These are phyloP conservation scores for Drosophila tristis DNA, from an alignment of 1,140 invertebrate species.

Conservation along the genomic window DNA sequence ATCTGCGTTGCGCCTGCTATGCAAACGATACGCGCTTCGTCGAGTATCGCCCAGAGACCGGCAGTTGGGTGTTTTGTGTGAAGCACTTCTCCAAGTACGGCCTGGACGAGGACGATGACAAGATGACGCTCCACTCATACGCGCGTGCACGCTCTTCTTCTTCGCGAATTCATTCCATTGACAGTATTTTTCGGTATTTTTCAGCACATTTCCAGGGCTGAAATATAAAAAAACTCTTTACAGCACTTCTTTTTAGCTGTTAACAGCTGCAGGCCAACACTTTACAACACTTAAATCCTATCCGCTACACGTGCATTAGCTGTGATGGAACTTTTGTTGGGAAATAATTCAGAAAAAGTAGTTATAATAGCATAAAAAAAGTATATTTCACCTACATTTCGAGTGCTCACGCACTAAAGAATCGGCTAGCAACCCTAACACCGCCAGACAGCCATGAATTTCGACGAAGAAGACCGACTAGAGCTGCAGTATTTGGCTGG, in stretches of 20 bases:
- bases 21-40: no score
- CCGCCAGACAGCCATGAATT: constrained; percentile 56
- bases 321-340: constrained; percentile 25
- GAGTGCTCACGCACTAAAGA: constrained; percentile 30
- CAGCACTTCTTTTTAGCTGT: not conserved
- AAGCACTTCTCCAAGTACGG: no score
- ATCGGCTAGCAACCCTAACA: not conserved
- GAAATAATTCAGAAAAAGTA: constrained; percentile 12
- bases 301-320: constrained; percentile 39
- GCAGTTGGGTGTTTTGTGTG: no score
- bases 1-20: no score
- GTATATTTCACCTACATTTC: not conserved
- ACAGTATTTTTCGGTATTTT: no score
- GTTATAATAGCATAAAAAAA: not conserved
- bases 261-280: not conserved
- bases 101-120: no score
- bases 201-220: constrained; percentile 3
- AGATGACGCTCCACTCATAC: no score
- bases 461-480: constrained; percentile 65
- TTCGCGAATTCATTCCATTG: no score
- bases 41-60: no score
- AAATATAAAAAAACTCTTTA: no score
- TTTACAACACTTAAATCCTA: no score
- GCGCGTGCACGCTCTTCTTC: no score
- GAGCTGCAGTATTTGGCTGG: constrained; percentile 85